phyloP scores from a whole-genome alignment of 1,140 invertebrate species.

The Heliconius hermathena region DNA sequence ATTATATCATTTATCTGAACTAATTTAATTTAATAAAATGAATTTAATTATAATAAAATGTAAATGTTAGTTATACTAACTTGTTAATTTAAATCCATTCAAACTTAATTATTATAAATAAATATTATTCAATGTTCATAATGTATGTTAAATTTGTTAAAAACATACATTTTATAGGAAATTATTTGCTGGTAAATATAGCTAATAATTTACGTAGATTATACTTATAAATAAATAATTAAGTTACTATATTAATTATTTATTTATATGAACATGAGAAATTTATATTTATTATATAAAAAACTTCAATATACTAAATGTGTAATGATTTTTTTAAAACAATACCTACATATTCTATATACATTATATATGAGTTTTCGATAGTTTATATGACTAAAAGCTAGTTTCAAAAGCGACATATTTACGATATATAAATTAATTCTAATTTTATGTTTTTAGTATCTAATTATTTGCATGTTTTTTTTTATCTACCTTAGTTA shows the following conservation, averaged over 20 bases:
- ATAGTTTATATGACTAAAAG: not conserved
- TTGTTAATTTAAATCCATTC: not conserved
- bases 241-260: no score
- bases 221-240: not conserved
- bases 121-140: not conserved
- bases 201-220: not conserved
- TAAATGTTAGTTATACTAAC: not conserved
- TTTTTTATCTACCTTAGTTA: not conserved
- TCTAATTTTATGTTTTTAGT: not conserved
- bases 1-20: not conserved
- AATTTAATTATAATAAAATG: not conserved
- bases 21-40: not conserved
- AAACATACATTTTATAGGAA: not conserved
- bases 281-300: not conserved
- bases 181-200: not conserved
- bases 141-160: not conserved
- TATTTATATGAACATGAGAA: not conserved
- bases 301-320: not conserved
- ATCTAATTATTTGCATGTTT: no score
- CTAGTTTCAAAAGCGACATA: not conserved
- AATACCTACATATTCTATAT: no score
- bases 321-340: no score
- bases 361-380: not conserved
- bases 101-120: not conserved
- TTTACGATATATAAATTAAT: not conserved